Percentiles rank a stretch among this genome's conserved stretches.
Conservation (phyloP, 2,113 vertebrate genomes). For the Barnardius zonarius region DNA sequence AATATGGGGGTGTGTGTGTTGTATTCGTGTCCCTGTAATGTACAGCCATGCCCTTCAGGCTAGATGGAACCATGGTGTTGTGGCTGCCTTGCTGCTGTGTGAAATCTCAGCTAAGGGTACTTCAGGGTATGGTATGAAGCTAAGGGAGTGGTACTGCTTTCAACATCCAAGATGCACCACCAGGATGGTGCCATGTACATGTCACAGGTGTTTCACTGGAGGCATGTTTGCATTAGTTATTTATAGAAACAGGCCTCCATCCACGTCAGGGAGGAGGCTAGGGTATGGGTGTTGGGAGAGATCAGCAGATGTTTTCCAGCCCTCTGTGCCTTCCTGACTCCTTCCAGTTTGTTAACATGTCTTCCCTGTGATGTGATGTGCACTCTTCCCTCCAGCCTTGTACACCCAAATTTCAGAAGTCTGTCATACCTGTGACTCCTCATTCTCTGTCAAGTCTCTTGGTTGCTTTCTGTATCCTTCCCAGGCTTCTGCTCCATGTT, state of each 20-base stretch:
- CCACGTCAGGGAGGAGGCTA: neutral
- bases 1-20: neutral
- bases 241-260: neutral
- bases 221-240: neutral
- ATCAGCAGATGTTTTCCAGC: neutral
- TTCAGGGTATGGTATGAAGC: neutral
- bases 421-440: neutral
- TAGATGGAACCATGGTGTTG: fast-evolving
- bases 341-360: neutral
- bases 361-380: neutral
- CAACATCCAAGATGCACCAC: neutral
- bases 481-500: neutral
- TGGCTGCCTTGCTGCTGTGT: neutral
- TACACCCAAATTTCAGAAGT: neutral
- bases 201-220: neutral
- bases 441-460: neutral
- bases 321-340: neutral
- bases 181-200: neutral
- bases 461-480: neutral
- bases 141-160: neutral
- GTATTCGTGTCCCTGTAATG: neutral
- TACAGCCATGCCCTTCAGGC: neutral
- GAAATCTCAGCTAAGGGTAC: neutral
- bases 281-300: neutral
- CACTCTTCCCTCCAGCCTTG: neutral